phyloP scores from a whole-genome alignment of 1,140 invertebrate genomes.

The Macrobrachium nipponense region DNA sequence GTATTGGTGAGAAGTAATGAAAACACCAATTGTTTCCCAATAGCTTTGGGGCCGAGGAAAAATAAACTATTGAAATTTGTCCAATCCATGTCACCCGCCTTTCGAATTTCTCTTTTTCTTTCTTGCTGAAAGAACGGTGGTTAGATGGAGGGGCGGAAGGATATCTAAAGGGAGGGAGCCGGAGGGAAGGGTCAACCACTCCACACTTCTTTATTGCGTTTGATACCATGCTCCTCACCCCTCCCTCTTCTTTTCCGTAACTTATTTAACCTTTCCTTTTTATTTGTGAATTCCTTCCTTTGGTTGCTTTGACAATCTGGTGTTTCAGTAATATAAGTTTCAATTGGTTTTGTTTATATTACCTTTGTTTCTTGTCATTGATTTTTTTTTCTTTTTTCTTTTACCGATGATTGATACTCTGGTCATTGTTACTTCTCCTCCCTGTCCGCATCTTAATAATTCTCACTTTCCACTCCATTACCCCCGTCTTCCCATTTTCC shows the following conservation, averaged over 20 bases:
- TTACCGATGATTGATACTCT: too few species aligned
- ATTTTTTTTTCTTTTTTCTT: neutral
- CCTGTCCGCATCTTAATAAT: neutral
- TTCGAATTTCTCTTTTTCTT: constrained; percentile 28
- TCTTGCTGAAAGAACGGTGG: neutral
- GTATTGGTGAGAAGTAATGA: constrained; percentile 45
- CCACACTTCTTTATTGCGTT: neutral
- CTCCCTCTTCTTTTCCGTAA: neutral
- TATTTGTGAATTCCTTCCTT: neutral
- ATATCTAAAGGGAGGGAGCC: neutral
- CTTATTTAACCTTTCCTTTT: neutral
- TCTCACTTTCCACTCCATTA: neutral
- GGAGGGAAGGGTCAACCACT: neutral
- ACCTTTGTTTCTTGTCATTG: too few species aligned
- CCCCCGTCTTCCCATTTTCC: neutral
- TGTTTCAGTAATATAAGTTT: neutral
- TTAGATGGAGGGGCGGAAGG: neutral
- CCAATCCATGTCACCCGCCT: constrained; percentile 44
- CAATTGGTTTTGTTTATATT: too few species aligned
- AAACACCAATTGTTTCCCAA: constrained; percentile 48
- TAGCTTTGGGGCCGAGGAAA: constrained; percentile 25
- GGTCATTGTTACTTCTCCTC: neutral
- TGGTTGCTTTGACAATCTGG: neutral
- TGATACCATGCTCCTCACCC: neutral
- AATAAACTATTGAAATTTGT: constrained; percentile 58